phyloP scores from a whole-genome alignment of 2,888 invertebrate genomes.

The Eupeodes latifasciatus region DNA sequence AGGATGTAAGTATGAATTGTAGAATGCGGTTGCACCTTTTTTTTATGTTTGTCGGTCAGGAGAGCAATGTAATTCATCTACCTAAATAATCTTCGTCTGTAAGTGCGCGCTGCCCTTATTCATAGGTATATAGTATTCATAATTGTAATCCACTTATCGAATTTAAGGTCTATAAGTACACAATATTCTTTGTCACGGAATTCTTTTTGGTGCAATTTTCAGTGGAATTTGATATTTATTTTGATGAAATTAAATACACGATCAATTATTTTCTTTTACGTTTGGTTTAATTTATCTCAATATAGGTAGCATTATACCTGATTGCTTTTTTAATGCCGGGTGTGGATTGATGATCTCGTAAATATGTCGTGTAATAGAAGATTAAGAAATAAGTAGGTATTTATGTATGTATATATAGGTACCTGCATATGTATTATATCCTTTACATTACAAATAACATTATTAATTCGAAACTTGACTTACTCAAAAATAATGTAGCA shows the following conservation, averaged over 20 bases:
- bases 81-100: constrained; percentile 52
- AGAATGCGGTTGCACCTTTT: constrained; percentile 58
- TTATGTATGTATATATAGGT: no score
- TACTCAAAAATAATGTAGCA: not conserved
- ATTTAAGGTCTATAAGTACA: constrained; percentile 50
- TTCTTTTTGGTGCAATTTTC: constrained; percentile 50
- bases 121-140: constrained; percentile 53
- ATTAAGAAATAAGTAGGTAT: no score
- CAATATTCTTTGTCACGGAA: constrained; percentile 27
- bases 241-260: constrained; percentile 68
- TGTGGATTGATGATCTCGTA: not conserved
- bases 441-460: constrained; percentile 37
- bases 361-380: not conserved
- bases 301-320: constrained; percentile 1
- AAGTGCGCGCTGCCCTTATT: constrained; percentile 54
- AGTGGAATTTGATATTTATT: constrained; percentile 71
- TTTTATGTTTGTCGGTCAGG: constrained; percentile 42
- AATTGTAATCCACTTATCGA: constrained; percentile 74
- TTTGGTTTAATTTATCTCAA: constrained; percentile 53
- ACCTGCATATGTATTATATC: not conserved
- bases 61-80: constrained; percentile 33
- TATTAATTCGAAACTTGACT: constrained; percentile 4
- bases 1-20: constrained; percentile 46
- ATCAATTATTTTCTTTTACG: constrained; percentile 45
- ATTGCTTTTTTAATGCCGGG: constrained; percentile 60